Evolutionary conservation across 2,797 vertebrate species (phyloP).

Genomic region (Chelon labrosus): DNA sequence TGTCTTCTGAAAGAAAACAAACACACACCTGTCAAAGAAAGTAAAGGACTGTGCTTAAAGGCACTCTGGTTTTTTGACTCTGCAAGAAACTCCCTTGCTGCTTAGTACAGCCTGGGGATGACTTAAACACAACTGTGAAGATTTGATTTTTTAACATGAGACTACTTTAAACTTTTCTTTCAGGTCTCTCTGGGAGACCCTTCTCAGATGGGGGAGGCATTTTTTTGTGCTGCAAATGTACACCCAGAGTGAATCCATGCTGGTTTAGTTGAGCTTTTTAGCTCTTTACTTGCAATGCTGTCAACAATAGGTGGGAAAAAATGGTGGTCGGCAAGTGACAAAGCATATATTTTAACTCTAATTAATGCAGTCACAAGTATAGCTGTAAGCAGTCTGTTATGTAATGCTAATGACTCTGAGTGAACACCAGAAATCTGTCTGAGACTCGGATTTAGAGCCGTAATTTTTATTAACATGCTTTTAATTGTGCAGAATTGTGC

Average conservation of each 20-base stretch:
- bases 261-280: conserved; percentile 17
- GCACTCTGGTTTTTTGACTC: conserved; percentile 49
- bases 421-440: conserved; percentile 14
- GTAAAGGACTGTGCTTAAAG: conserved; percentile 52
- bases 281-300: conserved; percentile 8
- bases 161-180: conserved; percentile 35
- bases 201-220: not conserved
- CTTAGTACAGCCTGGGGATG: conserved; percentile 64
- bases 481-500: conserved; percentile 28
- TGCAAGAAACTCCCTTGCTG: conserved; percentile 53
- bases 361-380: conserved; percentile 7
- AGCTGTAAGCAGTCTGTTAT: conserved; percentile 9
- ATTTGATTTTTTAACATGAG: conserved; percentile 52
- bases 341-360: conserved; percentile 11
- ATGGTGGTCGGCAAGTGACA: conserved; percentile 7
- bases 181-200: conserved; percentile 26
- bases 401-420: conserved; percentile 8
- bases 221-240: conserved; percentile 6
- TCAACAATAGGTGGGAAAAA: conserved; percentile 14
- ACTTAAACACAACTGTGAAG: conserved; percentile 60
- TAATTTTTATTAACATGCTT: conserved; percentile 15
- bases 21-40: conserved; percentile 65
- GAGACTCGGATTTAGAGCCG: conserved; percentile 19
- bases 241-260: conserved; percentile 17
- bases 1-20: conserved; percentile 53